phyloP scores from a whole-genome alignment of 2,113 vertebrate species.

The Anser brachyrhynchus region DNA sequence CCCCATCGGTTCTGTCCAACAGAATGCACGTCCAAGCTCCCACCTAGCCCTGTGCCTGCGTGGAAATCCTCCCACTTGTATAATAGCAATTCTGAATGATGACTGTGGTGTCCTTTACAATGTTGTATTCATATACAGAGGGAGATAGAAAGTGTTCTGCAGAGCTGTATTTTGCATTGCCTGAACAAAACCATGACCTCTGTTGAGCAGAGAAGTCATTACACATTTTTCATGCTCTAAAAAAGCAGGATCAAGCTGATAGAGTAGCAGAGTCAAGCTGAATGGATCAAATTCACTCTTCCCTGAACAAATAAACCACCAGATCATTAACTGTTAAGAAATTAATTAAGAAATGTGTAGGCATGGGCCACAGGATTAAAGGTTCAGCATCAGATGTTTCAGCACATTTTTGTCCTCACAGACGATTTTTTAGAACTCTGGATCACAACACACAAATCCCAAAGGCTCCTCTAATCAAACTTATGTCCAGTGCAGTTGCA shows the following conservation, averaged over 20 bases:
- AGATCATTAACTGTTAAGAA: not conserved
- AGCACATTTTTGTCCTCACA: not conserved
- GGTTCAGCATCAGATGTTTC: not conserved
- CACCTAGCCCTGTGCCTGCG: not conserved
- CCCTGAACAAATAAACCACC: not conserved
- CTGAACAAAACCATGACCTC: not conserved
- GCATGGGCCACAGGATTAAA: not conserved
- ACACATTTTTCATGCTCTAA: not conserved
- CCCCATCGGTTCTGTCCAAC: not conserved
- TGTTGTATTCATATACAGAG: not conserved
- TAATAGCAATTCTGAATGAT: not conserved
- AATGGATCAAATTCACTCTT: not conserved
- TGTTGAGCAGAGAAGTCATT: not conserved
- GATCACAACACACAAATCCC: not conserved
- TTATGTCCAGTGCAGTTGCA: not conserved
- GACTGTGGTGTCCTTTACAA: not conserved
- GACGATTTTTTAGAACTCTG: not conserved
- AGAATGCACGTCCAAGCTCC: not conserved
- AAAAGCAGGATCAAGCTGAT: not conserved
- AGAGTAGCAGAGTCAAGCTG: not conserved
- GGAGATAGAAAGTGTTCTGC: not conserved
- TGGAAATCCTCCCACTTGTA: not conserved
- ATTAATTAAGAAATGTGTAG: not conserved
- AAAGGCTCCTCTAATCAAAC: not conserved
- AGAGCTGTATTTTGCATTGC: not conserved